Conservation (phyloP, 53 echinoderm and acorn worm genomes). For the Hippasteria phrygiana region DNA sequence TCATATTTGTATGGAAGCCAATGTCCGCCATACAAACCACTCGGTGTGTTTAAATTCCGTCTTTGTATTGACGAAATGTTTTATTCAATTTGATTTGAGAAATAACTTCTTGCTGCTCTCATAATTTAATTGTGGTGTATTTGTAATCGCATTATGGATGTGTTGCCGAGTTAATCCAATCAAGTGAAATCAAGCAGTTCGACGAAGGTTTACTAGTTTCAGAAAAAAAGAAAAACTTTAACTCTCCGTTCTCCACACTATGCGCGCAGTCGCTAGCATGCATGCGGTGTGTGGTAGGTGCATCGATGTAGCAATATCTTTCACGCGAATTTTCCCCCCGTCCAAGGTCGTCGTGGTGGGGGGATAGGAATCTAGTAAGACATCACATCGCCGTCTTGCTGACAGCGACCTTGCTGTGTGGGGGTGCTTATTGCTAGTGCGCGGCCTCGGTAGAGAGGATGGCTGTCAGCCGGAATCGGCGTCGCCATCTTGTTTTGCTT, state of each 20-base stretch:
- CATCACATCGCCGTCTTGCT: not conserved
- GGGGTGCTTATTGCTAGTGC: no score
- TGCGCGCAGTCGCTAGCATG: not conserved
- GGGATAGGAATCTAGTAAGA: not conserved
- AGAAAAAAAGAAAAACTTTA: no score
- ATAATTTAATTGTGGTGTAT: not conserved
- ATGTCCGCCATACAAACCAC: no score
- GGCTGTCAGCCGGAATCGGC: not conserved
- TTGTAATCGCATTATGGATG: not conserved
- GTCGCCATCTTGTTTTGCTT: constrained; percentile 50
- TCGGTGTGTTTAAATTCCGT: no score
- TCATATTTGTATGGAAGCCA: no score
- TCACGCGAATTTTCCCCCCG: not conserved
- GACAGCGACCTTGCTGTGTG: not conserved
- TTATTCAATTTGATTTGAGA: not conserved
- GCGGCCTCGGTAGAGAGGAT: not conserved
- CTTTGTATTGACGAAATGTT: not conserved
- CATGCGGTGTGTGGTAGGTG: not conserved
- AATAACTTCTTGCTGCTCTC: not conserved
- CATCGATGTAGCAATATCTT: not conserved
- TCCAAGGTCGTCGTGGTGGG: not conserved
- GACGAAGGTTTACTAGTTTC: not conserved
- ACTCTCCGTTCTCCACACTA: not conserved
- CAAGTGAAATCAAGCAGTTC: not conserved
- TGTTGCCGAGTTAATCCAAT: not conserved